phyloP scores from a whole-genome alignment of 2,113 vertebrate genomes.

The Eurypyga helias region DNA sequence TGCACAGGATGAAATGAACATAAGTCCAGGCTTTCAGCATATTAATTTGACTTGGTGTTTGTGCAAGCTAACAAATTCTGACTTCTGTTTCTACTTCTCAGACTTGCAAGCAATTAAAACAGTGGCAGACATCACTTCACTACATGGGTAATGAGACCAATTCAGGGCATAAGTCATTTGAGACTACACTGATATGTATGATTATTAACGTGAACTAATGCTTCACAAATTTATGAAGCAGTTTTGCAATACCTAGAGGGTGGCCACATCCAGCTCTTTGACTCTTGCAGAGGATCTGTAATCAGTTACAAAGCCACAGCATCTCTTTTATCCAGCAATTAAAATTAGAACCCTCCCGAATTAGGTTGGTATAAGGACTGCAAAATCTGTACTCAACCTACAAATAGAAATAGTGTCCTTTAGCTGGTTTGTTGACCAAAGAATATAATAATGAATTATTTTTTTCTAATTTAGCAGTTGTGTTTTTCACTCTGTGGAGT shows the following conservation, averaged over 20 bases:
- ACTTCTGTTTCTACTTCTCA: conserved; percentile 2
- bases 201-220: background rate
- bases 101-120: background rate
- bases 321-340: background rate
- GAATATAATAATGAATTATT: background rate
- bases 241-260: background rate
- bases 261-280: background rate
- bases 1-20: background rate
- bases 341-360: background rate
- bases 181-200: background rate
- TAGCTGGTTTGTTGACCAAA: background rate
- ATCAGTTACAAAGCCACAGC: background rate
- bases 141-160: background rate
- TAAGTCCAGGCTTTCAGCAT: background rate
- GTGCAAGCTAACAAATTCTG: background rate
- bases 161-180: background rate
- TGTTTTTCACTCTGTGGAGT: background rate
- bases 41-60: background rate
- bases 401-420: background rate
- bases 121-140: background rate
- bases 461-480: background rate
- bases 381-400: background rate
- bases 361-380: background rate
- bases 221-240: background rate
- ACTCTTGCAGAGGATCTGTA: background rate